phyloP scores from a whole-genome alignment of 2,888 invertebrate species.

The Lathronympha strigana region DNA sequence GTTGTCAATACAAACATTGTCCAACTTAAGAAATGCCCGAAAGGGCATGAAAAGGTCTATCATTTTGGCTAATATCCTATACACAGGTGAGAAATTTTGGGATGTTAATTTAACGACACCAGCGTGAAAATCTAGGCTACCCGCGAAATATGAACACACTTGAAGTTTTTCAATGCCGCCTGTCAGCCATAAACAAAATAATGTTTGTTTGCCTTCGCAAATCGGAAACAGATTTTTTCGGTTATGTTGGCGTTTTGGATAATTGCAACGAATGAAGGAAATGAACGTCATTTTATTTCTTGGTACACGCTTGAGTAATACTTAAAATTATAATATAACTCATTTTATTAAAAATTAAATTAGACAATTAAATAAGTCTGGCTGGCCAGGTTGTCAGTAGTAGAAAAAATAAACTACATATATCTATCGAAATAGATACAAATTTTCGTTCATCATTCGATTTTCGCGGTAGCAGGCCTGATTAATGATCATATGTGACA shows the following conservation, averaged over 20 bases:
- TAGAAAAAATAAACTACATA: too few species aligned
- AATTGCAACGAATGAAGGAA: not conserved
- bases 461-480: too few species aligned
- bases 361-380: too few species aligned
- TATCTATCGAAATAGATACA: too few species aligned
- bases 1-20: conserved; percentile 89
- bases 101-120: not conserved
- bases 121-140: conserved; percentile 28
- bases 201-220: not conserved
- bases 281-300: too few species aligned
- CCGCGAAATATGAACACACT: conserved; percentile 27
- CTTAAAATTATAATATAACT: not conserved
- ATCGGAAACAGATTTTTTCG: conserved; percentile 9
- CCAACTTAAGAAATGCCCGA: conserved; percentile 86
- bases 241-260: conserved; percentile 16
- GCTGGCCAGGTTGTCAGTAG: too few species aligned
- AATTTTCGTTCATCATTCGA: too few species aligned
- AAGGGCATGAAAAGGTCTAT: conserved; percentile 88
- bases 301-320: conserved; percentile 23
- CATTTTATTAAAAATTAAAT: too few species aligned
- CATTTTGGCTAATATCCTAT: conserved; percentile 66
- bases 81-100: not conserved
- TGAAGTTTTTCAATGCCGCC: conserved; percentile 8
- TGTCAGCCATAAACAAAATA: conserved; percentile 6
- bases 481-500: too few species aligned